Evolutionary conservation across 2,797 vertebrate species (phyloP).

Genomic region (Acanthiza pusilla): DNA sequence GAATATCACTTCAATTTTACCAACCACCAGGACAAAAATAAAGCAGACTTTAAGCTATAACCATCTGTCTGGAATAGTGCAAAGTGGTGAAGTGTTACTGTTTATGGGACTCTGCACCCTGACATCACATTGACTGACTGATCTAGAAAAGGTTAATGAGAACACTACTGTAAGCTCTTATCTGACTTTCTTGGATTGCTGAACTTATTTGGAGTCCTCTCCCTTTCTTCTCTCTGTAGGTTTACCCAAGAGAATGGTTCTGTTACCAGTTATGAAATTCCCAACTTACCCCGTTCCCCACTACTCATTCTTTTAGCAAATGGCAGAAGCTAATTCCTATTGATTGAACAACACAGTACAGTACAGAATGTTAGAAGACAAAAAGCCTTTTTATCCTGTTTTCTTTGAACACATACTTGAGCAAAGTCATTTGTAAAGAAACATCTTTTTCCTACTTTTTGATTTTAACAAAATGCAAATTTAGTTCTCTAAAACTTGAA

Average conservation of each 20-base stretch:
- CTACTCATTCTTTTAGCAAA: slow-evolving; percentile 99
- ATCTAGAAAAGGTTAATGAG: slow-evolving; percentile 75
- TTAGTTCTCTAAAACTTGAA: slow-evolving; percentile 96
- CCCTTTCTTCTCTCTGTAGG: slow-evolving; percentile 95
- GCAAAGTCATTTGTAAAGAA: slow-evolving; percentile 88
- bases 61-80: background rate
- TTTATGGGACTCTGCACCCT: slow-evolving; percentile 1
- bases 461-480: slow-evolving; percentile 87
- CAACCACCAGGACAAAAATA: background rate
- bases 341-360: slow-evolving; percentile 76
- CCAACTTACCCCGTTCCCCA: slow-evolving; percentile 96
- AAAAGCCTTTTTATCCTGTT: slow-evolving; percentile 79
- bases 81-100: slow-evolving; percentile 10
- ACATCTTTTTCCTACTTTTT: slow-evolving; percentile 85
- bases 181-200: slow-evolving; percentile 74
- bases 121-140: slow-evolving; percentile 63
- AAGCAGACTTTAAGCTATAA: background rate
- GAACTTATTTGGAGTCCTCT: slow-evolving; percentile 92
- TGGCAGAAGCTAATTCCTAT: slow-evolving; percentile 78
- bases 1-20: background rate
- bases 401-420: slow-evolving; percentile 83
- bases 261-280: slow-evolving; percentile 99
- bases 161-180: slow-evolving; percentile 68
- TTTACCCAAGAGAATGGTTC: slow-evolving; percentile 99
- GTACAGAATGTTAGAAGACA: slow-evolving; percentile 84